Evolutionary conservation across 2,113 vertebrate genomes (phyloP).

Genomic region (Polyodon spathula): DNA sequence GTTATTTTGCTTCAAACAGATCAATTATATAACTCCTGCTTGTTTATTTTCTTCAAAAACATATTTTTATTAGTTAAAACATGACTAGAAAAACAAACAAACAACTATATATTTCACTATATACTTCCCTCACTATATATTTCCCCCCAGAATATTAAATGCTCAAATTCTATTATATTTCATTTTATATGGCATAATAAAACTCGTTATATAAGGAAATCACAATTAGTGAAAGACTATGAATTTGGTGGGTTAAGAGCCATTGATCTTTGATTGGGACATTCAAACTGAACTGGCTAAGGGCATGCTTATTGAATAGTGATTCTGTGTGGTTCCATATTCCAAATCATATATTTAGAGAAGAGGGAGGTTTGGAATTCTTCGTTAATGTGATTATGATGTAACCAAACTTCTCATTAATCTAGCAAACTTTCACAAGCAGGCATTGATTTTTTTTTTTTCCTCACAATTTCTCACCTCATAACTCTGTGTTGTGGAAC

Average conservation of each 20-base stretch:
- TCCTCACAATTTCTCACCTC: too few species aligned
- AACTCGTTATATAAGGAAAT: background rate
- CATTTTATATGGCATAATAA: conserved; percentile 1
- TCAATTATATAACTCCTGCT: too few species aligned
- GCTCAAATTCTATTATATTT: background rate
- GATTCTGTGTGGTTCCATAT: background rate
- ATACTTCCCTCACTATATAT: background rate
- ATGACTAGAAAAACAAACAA: too few species aligned
- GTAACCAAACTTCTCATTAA: too few species aligned
- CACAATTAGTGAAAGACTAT: background rate
- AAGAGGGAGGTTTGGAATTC: background rate
- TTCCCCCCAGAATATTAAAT: background rate
- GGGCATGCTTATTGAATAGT: background rate
- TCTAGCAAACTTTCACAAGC: too few species aligned
- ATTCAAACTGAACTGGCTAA: background rate
- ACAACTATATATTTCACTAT: too few species aligned
- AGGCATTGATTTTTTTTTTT: too few species aligned
- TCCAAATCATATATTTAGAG: background rate
- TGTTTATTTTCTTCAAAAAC: too few species aligned
- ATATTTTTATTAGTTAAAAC: too few species aligned
- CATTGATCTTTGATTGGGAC: background rate
- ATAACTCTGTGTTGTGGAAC: too few species aligned
- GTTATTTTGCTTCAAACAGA: too few species aligned
- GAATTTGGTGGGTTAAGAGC: background rate
- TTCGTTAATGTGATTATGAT: too few species aligned